Base-by-base conservation (phyloP, 2,888 invertebrate species). In the Chrysolina oricalcia region DNA sequence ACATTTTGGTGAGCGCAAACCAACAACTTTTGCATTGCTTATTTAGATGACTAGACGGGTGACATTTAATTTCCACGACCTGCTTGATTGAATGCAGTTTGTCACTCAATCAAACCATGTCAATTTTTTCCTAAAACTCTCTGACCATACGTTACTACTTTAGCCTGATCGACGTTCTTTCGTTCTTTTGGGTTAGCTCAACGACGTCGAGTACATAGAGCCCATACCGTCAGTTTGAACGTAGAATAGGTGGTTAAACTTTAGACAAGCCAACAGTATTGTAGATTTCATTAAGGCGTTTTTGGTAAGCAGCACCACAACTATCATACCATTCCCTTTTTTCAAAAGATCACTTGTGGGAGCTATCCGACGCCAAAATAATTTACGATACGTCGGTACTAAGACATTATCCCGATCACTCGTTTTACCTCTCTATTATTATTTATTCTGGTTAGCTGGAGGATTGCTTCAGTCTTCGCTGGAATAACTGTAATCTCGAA, bases 221-320 rank as follows among this genome's bases (percentile, higher is more conserved):
- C n/a, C 62, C n/a, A 70, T 72, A 8, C 72, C 68, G 41, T 77
- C 77, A 2, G 66, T 71, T 23, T 75, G 64, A 0, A 75, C 15
- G 13, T 13, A 43, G 66, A 77, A 77, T 17, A 67, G 74, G n/a
- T 21, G 3, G 17, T 17, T 19, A 43, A 77, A 77, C 19, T 75
- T 59, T 9, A 72, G 50, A 64, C 59, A 70, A 27, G 70, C 27
- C 17, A 23, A 41, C n/a, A n/a, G n/a, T 41, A 63, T 70, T 43
- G 70, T n/a, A 17, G 70, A 19, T 5, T 19, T 41, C 0, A 70
- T 23, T 4, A 53, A 40, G 15, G 56, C 69, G 35, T 68, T 13
- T 19, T 68, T 43, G 35, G 63, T 21, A 19, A 6, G 64, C 43
- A 43, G 4, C 5, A 3, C 19, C 43, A 65, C 21, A 65, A 43